phyloP scores from a whole-genome alignment of 1,140 invertebrate species.

The Yoshiicerus persimilis region DNA sequence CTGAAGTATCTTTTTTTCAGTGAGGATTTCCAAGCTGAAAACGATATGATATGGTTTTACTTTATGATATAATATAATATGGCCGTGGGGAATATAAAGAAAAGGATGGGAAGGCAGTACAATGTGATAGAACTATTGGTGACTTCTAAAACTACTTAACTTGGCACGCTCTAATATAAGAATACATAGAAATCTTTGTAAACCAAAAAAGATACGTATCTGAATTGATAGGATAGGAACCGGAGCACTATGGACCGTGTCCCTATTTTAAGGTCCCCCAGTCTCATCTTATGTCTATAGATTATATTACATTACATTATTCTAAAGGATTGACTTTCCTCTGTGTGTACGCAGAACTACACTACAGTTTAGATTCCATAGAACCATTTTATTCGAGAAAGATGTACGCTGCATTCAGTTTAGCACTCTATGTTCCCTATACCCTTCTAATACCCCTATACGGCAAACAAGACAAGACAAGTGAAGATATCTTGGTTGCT shows the following conservation, averaged over 20 bases:
- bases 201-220: background rate
- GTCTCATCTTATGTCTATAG: background rate
- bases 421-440: background rate
- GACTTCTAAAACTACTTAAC: background rate
- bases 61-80: slow-evolving; percentile 14
- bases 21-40: background rate
- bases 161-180: background rate
- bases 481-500: background rate
- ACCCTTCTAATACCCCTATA: too few relatives aligned
- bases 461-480: background rate
- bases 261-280: background rate
- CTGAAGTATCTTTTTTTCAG: background rate
- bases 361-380: background rate
- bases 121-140: background rate
- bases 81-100: slow-evolving; percentile 6
- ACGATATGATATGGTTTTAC: background rate
- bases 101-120: background rate
- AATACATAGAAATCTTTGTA: background rate
- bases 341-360: background rate
- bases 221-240: background rate
- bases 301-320: background rate
- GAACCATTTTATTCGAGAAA: background rate
- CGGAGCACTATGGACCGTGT: background rate
- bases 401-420: background rate
- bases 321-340: background rate